A percentile compares a stretch with the other conserved stretches of the same genome.
phyloP scores from a whole-genome alignment of 2,797 vertebrate genomes.

The Gymnoscopelus microlampas region DNA sequence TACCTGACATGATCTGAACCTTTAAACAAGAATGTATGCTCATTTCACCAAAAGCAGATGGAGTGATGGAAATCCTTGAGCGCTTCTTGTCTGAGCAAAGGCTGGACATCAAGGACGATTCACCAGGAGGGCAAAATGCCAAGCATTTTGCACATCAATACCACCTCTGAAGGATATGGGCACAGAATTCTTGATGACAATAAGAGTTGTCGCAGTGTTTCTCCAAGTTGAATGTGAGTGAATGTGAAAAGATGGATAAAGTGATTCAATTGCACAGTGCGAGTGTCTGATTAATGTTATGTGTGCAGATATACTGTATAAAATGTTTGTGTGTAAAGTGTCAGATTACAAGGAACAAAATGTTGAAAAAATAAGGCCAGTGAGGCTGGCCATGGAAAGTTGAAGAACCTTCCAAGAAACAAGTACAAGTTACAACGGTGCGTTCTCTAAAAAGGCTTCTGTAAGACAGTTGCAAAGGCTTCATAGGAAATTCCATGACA shows the following conservation, averaged over 20 bases:
- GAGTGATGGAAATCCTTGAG: not conserved
- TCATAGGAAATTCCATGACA: constrained; percentile 20
- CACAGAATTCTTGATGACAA: not conserved
- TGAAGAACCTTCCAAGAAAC: constrained; percentile 17
- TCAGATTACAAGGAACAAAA: constrained; percentile 1
- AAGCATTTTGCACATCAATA: no score
- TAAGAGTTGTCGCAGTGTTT: no score
- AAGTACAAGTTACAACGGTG: constrained; percentile 13
- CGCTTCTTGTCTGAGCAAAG: not conserved
- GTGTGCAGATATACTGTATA: not conserved
- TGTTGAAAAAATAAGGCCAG: not conserved
- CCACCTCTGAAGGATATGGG: constrained; percentile 20
- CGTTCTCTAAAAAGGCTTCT: constrained; percentile 6
- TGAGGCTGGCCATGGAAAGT: constrained; percentile 8
- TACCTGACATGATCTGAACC: constrained; percentile 17
- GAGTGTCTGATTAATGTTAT: not conserved
- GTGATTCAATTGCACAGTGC: not conserved
- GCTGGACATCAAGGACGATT: constrained; percentile 28
- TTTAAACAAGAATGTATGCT: not conserved
- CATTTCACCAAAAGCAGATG: constrained; percentile 16
- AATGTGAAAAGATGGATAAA: no score
- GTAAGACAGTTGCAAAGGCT: constrained; percentile 7
- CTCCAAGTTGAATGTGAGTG: no score
- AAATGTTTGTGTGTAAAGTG: not conserved
- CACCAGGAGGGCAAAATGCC: not conserved